These are phyloP conservation scores for Zosterops hypoxanthus DNA, from an alignment of 2,113 vertebrate species.

Conservation along the genomic window DNA sequence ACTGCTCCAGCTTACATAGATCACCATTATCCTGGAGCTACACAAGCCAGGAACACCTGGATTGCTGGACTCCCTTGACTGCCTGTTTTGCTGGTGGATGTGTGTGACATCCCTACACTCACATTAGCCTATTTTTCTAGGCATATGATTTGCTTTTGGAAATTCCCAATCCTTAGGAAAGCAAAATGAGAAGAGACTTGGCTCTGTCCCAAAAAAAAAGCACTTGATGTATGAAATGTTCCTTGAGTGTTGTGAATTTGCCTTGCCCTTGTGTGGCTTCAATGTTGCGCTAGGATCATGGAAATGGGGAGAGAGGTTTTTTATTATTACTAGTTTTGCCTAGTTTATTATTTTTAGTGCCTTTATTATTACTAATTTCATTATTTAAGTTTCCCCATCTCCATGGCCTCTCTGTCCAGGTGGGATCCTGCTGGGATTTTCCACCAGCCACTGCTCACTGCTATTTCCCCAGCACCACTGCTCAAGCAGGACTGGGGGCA, in stretches of 20 bases:
- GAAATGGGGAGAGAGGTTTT: neutral
- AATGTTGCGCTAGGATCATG: neutral
- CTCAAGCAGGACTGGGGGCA: neutral
- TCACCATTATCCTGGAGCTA: neutral
- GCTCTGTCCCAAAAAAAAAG: neutral
- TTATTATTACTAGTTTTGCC: neutral
- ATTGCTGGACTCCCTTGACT: neutral
- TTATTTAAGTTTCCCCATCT: neutral
- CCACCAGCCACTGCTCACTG: neutral
- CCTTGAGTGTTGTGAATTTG: neutral
- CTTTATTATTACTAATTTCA: no score
- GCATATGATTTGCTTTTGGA: neutral
- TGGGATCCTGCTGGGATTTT: neutral
- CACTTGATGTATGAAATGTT: neutral
- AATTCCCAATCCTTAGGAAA: neutral
- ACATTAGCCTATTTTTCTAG: neutral
- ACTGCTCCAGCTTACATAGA: neutral
- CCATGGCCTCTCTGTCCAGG: neutral
- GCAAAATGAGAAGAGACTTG: neutral
- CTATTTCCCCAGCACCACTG: neutral
- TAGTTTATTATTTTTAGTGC: no score
- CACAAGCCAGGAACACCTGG: neutral
- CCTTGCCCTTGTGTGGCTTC: neutral
- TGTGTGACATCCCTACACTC: neutral
- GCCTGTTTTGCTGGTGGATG: neutral